Evolutionary conservation across 2,113 vertebrate species (phyloP).

Genomic region (Rhea americana): DNA sequence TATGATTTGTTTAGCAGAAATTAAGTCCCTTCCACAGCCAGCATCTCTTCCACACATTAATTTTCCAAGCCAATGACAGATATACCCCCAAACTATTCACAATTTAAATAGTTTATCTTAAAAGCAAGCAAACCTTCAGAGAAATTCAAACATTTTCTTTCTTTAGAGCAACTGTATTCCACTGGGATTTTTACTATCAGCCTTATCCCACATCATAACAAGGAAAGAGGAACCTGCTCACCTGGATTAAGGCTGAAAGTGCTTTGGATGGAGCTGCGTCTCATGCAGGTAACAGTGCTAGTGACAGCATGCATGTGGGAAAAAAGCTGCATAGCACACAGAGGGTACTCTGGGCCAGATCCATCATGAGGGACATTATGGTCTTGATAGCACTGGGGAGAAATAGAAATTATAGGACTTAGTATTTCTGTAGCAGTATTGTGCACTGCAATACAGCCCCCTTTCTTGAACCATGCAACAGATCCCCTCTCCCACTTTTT

Average conservation of each 20-base stretch:
- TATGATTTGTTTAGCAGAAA: not conserved
- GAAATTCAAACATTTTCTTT: not conserved
- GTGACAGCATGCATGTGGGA: conserved; percentile 92
- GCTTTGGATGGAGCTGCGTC: conserved; percentile 85
- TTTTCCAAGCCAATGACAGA: not conserved
- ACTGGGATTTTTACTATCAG: not conserved
- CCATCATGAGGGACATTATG: conserved; percentile 81
- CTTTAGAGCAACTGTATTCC: not conserved
- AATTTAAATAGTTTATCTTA: not conserved
- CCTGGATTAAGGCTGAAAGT: conserved; percentile 90
- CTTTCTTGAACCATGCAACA: not conserved
- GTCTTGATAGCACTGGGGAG: conserved; percentile 82
- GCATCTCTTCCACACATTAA: too few species aligned
- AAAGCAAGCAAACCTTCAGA: not conserved
- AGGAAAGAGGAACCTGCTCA: conserved; percentile 17
- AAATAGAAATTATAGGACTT: not conserved
- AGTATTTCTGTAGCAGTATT: fast-evolving
- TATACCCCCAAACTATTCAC: not conserved
- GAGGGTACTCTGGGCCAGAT: conserved; percentile 78
- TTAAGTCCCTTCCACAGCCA: not conserved
- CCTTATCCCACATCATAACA: fast-evolving
- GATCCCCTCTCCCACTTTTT: fast-evolving
- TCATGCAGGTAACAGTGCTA: conserved; percentile 91
- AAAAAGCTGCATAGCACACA: conserved; percentile 94
- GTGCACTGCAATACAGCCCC: not conserved